phyloP scores from a whole-genome alignment of 2,113 vertebrate species.

The Melanerpes formicivorus region DNA sequence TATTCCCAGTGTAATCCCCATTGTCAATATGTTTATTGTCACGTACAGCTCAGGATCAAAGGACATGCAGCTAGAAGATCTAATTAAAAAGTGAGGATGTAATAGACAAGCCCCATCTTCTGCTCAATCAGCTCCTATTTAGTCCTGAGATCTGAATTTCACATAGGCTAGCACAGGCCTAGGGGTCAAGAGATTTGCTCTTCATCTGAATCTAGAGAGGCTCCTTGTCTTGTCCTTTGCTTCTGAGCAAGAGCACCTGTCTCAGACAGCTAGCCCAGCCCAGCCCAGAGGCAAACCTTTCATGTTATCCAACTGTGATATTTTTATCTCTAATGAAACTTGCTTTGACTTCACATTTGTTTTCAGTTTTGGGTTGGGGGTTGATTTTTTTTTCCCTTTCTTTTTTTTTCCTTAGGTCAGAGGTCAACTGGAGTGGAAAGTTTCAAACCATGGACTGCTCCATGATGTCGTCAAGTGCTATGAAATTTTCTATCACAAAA shows the following conservation, averaged over 20 bases:
- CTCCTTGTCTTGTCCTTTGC: constrained; percentile 39
- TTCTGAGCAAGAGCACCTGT: constrained; percentile 21
- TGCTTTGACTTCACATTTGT: not conserved
- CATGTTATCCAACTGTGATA: not conserved
- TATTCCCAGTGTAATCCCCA: constrained; percentile 2
- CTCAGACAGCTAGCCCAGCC: not conserved
- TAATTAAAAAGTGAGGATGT: constrained; percentile 67
- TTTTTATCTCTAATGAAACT: not conserved
- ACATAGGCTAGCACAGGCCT: not conserved
- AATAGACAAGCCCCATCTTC: constrained; percentile 56
- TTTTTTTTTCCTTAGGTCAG: not conserved
- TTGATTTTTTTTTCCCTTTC: not conserved
- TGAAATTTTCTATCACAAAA: not conserved
- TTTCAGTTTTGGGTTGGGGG: not conserved
- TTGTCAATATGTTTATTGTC: constrained; percentile 39
- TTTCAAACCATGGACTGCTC: not conserved
- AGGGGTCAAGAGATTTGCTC: constrained; percentile 54
- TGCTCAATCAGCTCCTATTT: constrained; percentile 64
- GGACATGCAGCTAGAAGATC: constrained; percentile 23
- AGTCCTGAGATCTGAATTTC: constrained; percentile 38
- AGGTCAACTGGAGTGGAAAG: not conserved
- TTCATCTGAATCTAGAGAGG: constrained; percentile 26
- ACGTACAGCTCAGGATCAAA: constrained; percentile 54
- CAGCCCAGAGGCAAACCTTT: not conserved
- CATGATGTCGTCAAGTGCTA: not conserved